Conservation (phyloP, 2,888 invertebrate species). For the Erynnis tages region DNA sequence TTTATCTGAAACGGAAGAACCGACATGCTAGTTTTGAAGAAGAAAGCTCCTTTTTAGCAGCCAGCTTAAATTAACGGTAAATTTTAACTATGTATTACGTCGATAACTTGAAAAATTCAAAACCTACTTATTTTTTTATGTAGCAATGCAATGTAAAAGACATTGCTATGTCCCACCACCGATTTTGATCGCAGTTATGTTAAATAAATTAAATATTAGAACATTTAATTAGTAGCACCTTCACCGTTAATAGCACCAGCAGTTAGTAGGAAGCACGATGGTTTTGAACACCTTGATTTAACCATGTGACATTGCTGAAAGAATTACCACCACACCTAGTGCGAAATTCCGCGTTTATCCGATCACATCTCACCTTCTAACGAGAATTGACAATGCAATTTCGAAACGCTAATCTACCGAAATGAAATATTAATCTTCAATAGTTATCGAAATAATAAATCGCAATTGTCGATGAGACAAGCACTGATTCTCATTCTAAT, state of each 20-base stretch:
- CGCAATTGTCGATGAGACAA: conserved; percentile 66
- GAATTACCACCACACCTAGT: conserved; percentile 67
- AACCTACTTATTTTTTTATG: neutral
- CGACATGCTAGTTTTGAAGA: neutral
- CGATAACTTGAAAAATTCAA: too few relatives aligned
- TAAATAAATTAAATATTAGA: neutral
- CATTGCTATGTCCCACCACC: neutral
- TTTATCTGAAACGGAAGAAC: conserved; percentile 3
- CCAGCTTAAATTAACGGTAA: too few relatives aligned
- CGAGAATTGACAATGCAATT: conserved; percentile 52
- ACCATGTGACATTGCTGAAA: conserved; percentile 46
- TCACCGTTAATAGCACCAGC: conserved; percentile 41
- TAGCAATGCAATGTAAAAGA: too few relatives aligned
- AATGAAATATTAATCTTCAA: conserved; percentile 61
- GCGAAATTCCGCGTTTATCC: conserved; percentile 71
- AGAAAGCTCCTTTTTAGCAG: too few relatives aligned
- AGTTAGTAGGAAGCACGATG: conserved; percentile 46
- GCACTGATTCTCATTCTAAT: conserved; percentile 65
- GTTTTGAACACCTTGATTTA: conserved; percentile 40
- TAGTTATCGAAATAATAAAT: conserved; percentile 68
- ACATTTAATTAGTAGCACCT: conserved; percentile 51
- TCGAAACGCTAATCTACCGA: conserved; percentile 44
- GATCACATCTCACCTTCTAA: conserved; percentile 60
- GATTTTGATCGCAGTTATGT: too few relatives aligned
- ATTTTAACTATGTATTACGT: too few relatives aligned